Evolutionary conservation across 2,113 vertebrate species (phyloP), one percentile per base, ranked within the genome.

Genomic region (Neolamprologus fasciatus): DNA sequence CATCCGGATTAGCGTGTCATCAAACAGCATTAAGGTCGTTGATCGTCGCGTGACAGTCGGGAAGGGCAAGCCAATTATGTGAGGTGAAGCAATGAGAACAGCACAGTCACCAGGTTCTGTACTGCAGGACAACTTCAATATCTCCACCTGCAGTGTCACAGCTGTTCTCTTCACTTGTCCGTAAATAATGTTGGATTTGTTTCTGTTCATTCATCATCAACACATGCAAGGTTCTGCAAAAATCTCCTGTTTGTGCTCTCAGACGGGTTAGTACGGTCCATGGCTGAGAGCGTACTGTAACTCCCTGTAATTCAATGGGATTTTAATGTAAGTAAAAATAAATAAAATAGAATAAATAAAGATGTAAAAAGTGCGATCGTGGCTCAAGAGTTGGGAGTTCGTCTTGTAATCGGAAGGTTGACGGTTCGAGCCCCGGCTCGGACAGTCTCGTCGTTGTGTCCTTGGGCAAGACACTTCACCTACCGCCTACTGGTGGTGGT

Each of bases 1-100:
- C 83, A 71, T 90, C 50, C 33, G 42, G 92, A 93, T 88, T 86
- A 88, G 61, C 3, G 58, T 79, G 88, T 86, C 92, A 87, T 86
- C 68, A 28, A 83, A 80, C 71, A 4, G 82, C 82, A 80, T 81
- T 85, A 81, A 79, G 84, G 86, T 82, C 54, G 13, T 10, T 26
- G 86, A 73, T 71, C 7, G 50, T 63, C 8, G 26, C 53, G 33
- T 63, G 87, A 85, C 85, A 61, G 82, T 84, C 21, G 7, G 80
- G 28, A 86, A 81, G 73, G 89, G 17, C 11, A 13, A 86, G 76
- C 55, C 83, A 89, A 87, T 87, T 82, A 87, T 42, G 21, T 61
- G 73, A 86, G 80, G 63, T 35, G 71, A 11, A 80, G 68, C 33
- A 4, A 8, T 6, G 33, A 28, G 40, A 81, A 21, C 28, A 28